These are phyloP conservation scores for Coracias cyanogaster DNA, from an alignment of 2,797 vertebrate species.

Conservation along the genomic window DNA sequence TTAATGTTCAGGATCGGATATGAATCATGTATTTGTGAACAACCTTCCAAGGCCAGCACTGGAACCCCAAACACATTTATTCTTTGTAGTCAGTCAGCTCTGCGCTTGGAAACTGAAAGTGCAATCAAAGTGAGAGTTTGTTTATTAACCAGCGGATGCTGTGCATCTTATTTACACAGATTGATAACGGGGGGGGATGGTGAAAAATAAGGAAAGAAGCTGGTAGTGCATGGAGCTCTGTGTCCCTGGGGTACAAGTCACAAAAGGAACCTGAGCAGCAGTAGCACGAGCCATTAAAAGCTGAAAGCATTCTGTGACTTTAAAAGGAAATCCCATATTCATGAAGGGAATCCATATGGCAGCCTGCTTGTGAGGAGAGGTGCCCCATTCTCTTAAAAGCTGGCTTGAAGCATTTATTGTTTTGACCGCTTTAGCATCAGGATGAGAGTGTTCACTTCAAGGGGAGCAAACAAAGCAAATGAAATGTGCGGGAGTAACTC, in stretches of 20 bases:
- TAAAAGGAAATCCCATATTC: slow-evolving; percentile 44
- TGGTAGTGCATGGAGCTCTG: not conserved
- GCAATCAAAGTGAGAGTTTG: slow-evolving; percentile 53
- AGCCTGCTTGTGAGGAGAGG: not conserved
- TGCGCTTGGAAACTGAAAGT: slow-evolving; percentile 52
- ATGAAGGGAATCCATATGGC: slow-evolving; percentile 31
- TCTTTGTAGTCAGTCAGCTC: not conserved
- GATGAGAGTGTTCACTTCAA: slow-evolving; percentile 11
- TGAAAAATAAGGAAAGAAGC: not conserved
- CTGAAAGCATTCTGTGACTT: slow-evolving; percentile 8
- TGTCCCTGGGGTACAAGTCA: not conserved
- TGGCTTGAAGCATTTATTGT: slow-evolving; percentile 5
- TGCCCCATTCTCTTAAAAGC: not conserved
- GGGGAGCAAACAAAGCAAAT: not conserved
- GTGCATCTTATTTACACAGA: slow-evolving; percentile 35
- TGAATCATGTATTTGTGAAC: slow-evolving; percentile 74
- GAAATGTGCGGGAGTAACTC: not conserved
- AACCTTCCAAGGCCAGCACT: slow-evolving; percentile 64
- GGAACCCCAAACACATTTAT: slow-evolving; percentile 13
- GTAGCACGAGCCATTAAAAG: not conserved
- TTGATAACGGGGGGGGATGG: not conserved
- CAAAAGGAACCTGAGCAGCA: slow-evolving; percentile 25
- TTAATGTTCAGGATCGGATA: slow-evolving; percentile 71
- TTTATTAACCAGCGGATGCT: slow-evolving; percentile 20
- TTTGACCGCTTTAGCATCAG: slow-evolving; percentile 17